Evolutionary conservation across 2,113 vertebrate genomes (phyloP), one percentile per base, ranked within the genome.

Genomic region (Ptilorrhoa leucosticta): DNA sequence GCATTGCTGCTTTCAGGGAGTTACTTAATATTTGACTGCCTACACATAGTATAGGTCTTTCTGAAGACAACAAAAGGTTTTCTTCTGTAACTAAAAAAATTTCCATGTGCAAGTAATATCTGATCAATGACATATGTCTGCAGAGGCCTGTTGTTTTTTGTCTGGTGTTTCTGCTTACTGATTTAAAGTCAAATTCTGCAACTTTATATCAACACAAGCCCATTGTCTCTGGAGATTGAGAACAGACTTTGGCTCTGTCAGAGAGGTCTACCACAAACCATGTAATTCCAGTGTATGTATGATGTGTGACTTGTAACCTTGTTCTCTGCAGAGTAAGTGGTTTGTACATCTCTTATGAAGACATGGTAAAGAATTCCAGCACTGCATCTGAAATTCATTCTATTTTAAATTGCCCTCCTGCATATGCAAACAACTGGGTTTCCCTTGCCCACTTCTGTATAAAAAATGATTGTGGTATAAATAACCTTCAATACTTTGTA

Each of bases 181-280:
- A 71, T 85, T 79, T 87, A 75, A 93, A 73, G 64, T 94, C 16
- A 87, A 73, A 89, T 92, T 90, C 72, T 90, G 68, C 81, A 89
- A 93, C 83, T 69, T 82, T 89, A 27, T 89, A 94, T 89, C 87
- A 93, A 65, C 56, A 73, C 35, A 82, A 95, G 37, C 48, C 65
- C 31, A 79, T 66, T 89, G 73, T 93, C 71, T 97, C 51, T 0
- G 2, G 94, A 91, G 84, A 89, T 0, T 68, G 70, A 81, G 79
- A 92, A 54, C 51, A 86, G 75, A 93, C 44, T 87, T 90, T 93
- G 87, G 44, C 73, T 79, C 51, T 87, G 53, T 57, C 51, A 56
- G 58, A 91, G 61, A 90, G 58, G 60, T 93, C 82, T 85, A 96
- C 92, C 92, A 80, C 94, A 97, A 93, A 79, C 87, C 87, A 87